Percentiles rank a stretch among this genome's conserved stretches.
Evolutionary conservation across 2,113 vertebrate species (phyloP).

Genomic region (Pandion haliaetus): DNA sequence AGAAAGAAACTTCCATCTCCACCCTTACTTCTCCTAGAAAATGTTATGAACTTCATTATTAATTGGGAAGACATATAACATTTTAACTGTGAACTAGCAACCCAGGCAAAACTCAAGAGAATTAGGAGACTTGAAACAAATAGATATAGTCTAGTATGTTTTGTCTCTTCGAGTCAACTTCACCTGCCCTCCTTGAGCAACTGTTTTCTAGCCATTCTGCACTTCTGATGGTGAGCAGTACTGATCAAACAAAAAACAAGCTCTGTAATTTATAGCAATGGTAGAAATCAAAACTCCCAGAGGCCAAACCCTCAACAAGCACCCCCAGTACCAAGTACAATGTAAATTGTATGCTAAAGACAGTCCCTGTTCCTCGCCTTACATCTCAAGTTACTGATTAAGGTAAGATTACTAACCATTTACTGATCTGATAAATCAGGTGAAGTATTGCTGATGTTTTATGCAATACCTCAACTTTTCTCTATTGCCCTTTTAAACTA

Average conservation of each 20-base stretch:
- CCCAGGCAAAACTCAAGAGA: background rate
- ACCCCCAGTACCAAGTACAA: background rate
- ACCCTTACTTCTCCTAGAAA: background rate
- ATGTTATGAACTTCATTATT: background rate
- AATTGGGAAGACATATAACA: background rate
- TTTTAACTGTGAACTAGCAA: background rate
- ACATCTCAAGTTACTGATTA: background rate
- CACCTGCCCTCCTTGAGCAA: background rate
- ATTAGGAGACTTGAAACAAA: background rate
- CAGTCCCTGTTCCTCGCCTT: background rate
- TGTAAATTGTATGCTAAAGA: background rate
- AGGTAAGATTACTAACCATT: background rate
- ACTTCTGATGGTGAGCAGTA: background rate
- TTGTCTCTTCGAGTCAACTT: background rate
- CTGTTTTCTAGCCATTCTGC: background rate
- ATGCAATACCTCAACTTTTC: background rate
- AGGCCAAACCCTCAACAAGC: background rate
- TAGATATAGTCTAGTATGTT: background rate
- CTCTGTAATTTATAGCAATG: background rate
- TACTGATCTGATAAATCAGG: background rate
- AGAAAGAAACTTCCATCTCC: background rate
- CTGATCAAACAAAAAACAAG: background rate
- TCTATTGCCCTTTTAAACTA: background rate
- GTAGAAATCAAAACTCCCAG: background rate
- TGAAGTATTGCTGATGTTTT: background rate